Evolutionary conservation across 1,140 invertebrate genomes (phyloP).

Genomic region (Latrodectus geometricus): DNA sequence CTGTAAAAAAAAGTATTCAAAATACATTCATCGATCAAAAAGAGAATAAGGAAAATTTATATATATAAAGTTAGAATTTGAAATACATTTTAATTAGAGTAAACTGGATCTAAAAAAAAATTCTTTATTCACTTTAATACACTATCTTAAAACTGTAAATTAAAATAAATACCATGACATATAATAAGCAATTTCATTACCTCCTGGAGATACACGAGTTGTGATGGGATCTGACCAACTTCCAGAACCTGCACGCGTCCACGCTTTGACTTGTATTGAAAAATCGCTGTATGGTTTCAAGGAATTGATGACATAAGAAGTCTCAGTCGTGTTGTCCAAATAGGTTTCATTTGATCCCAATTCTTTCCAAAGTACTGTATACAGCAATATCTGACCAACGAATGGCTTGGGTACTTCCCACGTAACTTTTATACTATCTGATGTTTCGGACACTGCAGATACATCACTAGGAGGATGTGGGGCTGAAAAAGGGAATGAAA

Average conservation of each 20-base stretch:
- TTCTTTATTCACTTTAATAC: too few species aligned
- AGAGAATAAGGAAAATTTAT: too few species aligned
- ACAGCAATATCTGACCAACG: not conserved
- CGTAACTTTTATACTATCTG: slow-evolving; percentile 3
- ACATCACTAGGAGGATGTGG: not conserved
- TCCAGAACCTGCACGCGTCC: not conserved
- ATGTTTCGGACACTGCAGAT: not conserved
- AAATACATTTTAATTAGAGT: too few species aligned
- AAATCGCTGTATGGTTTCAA: not conserved
- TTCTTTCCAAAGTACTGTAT: not conserved
- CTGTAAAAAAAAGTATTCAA: too few species aligned
- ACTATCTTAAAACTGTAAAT: too few species aligned
- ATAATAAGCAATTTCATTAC: too few species aligned
- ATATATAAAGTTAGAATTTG: too few species aligned
- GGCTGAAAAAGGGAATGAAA: not conserved
- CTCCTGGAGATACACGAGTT: slow-evolving; percentile 44
- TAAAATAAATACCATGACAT: too few species aligned
- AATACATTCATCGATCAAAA: too few species aligned
- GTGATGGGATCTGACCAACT: slow-evolving; percentile 11
- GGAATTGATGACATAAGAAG: not conserved
- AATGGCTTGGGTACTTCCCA: not conserved
- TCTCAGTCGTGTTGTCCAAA: not conserved
- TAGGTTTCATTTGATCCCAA: too few species aligned
- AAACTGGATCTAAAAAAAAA: too few species aligned
- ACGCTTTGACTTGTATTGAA: not conserved